phyloP scores from a whole-genome alignment of 2,888 invertebrate species.

The Iphiclides podalirius region DNA sequence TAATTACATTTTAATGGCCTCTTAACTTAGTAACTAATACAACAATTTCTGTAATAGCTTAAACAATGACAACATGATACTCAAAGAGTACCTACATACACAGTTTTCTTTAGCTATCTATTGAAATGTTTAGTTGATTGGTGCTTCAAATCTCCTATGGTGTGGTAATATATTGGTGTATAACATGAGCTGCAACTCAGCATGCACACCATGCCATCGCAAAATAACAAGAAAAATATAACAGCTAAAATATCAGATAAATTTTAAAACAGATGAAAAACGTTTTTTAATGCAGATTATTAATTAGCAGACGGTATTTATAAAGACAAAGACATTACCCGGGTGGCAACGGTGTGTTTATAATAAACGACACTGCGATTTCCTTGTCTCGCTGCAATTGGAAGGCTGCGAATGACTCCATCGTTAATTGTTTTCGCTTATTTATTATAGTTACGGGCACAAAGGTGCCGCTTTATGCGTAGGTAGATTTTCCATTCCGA shows the following conservation, averaged over 20 bases:
- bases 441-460: constrained; percentile 15
- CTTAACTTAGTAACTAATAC: background rate
- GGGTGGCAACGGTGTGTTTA: constrained; percentile 34
- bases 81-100: too few relatives aligned
- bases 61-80: background rate
- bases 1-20: constrained; percentile 2
- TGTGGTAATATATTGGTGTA: too few relatives aligned
- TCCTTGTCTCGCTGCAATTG: constrained; percentile 32
- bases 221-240: too few relatives aligned
- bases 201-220: too few relatives aligned
- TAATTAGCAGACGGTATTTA: constrained; percentile 15
- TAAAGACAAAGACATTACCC: constrained; percentile 28
- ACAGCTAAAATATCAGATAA: too few relatives aligned
- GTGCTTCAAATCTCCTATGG: too few relatives aligned
- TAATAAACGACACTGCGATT: constrained; percentile 30
- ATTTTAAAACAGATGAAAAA: constrained; percentile 6
- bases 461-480: constrained; percentile 1
- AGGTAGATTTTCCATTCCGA: too few relatives aligned
- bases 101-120: background rate
- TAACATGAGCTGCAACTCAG: too few relatives aligned
- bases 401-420: constrained; percentile 25
- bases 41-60: background rate
- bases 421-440: constrained; percentile 21
- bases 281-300: background rate
- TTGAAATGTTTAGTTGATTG: too few relatives aligned